These are phyloP conservation scores for Mayetiola destructor DNA, from an alignment of 2,888 invertebrate species.

Conservation along the genomic window DNA sequence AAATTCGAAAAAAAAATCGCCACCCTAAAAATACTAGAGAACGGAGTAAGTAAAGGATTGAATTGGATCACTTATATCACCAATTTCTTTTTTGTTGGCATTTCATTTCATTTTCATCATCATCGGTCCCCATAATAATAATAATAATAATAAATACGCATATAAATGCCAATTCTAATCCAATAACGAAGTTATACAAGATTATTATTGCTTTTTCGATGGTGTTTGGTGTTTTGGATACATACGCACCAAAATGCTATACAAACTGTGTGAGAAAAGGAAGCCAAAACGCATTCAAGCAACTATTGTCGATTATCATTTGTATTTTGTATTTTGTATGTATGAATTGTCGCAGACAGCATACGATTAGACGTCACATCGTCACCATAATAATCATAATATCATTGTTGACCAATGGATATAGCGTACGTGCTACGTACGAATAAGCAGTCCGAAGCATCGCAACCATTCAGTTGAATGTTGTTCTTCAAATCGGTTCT, in stretches of 20 bases:
- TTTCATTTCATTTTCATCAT: slow-evolving; percentile 3
- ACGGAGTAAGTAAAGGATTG: neutral
- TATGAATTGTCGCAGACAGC: neutral
- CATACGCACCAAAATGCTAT: too few species aligned
- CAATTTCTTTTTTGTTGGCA: neutral
- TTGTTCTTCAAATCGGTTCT: too few species aligned
- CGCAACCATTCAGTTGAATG: too few species aligned
- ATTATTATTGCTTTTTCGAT: too few species aligned
- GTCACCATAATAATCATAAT: slow-evolving; percentile 6
- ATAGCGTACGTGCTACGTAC: neutral
- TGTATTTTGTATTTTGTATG: too few species aligned
- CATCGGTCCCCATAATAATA: slow-evolving; percentile 6
- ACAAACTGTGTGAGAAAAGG: neutral
- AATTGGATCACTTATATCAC: slow-evolving; percentile 1
- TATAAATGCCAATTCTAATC: slow-evolving; percentile 12
- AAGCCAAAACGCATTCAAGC: neutral
- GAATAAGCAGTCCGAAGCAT: too few species aligned
- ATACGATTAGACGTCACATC: slow-evolving; percentile 6
- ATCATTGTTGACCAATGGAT: slow-evolving; percentile 1
- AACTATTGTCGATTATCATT: slow-evolving; percentile 6
- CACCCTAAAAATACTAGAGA: neutral
- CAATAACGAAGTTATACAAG: slow-evolving; percentile 5
- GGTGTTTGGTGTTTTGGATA: too few species aligned
- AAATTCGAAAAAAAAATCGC: neutral
- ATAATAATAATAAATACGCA: slow-evolving; percentile 11